Conservation (phyloP, 2,888 invertebrate species). For the Drosophila barbarae region DNA sequence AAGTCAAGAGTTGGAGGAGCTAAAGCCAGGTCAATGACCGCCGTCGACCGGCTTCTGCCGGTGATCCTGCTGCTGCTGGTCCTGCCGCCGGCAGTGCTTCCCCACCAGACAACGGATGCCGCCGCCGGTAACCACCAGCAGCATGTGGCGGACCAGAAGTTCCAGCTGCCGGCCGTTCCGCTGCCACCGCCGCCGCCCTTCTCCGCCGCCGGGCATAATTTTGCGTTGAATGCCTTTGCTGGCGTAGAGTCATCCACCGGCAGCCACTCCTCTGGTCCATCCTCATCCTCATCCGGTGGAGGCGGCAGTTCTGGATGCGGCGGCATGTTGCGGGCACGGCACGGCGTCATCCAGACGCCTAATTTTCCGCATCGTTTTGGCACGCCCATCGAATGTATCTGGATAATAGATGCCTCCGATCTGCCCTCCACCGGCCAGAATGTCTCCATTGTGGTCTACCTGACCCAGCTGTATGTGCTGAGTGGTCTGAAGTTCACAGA, state of each 20-base stretch:
- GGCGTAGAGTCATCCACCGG: slow-evolving; percentile 18
- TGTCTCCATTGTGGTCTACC: slow-evolving; percentile 89
- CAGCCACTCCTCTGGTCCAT: background rate
- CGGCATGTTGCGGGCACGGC: slow-evolving; percentile 83
- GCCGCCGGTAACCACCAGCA: slow-evolving; percentile 32
- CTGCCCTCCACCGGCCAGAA: slow-evolving; percentile 80
- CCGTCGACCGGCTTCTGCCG: slow-evolving; percentile 48
- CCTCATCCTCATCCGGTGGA: slow-evolving; percentile 5
- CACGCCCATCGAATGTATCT: slow-evolving; percentile 91
- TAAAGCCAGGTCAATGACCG: slow-evolving; percentile 67
- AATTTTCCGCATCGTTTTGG: slow-evolving; percentile 90
- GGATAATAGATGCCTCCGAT: slow-evolving; percentile 91
- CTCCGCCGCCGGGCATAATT: slow-evolving; percentile 61
- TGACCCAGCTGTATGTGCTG: slow-evolving; percentile 92
- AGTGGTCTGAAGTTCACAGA: slow-evolving; percentile 88
- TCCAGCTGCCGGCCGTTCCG: slow-evolving; percentile 73
- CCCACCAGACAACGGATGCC: slow-evolving; percentile 34
- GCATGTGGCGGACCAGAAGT: slow-evolving; percentile 59
- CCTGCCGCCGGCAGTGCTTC: slow-evolving; percentile 33
- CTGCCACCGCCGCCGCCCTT: slow-evolving; percentile 74
- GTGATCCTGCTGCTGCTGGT: slow-evolving; percentile 39
- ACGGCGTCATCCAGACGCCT: slow-evolving; percentile 89
- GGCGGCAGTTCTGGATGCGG: slow-evolving; percentile 81
- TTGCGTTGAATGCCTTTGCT: slow-evolving; percentile 66
- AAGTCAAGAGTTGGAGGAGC: slow-evolving; percentile 15